These are phyloP conservation scores for Lysiphlebus fabarum DNA, from an alignment of 1,140 invertebrate genomes.

Conservation along the genomic window DNA sequence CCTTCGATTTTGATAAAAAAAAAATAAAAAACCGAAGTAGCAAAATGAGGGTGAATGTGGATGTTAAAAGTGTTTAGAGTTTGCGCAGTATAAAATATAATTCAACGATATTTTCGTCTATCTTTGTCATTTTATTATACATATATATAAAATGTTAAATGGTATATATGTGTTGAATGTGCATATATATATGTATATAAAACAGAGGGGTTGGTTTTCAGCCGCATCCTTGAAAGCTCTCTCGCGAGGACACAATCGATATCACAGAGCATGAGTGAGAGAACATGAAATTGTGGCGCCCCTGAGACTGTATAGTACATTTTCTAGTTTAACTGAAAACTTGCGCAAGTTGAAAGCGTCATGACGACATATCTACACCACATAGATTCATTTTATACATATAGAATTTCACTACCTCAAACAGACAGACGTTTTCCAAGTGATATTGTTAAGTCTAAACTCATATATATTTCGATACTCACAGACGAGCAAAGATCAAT, in stretches of 20 bases:
- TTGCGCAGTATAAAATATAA: neutral
- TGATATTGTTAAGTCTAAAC: slow-evolving; percentile 22
- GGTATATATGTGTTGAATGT: neutral
- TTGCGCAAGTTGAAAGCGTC: slow-evolving; percentile 3
- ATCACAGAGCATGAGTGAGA: slow-evolving; percentile 15
- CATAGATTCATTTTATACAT: neutral
- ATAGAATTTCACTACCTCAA: slow-evolving; percentile 2
- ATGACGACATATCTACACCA: neutral
- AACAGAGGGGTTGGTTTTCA: slow-evolving; percentile 6
- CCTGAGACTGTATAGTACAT: too few species aligned
- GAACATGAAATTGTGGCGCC: neutral
- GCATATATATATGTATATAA: neutral
- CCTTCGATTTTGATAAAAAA: too few species aligned
- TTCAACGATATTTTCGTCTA: too few species aligned
- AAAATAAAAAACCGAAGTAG: too few species aligned
- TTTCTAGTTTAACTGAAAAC: neutral
- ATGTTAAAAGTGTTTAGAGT: neutral
- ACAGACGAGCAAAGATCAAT: slow-evolving; percentile 20
- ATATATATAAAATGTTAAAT: neutral
- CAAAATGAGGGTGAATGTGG: too few species aligned
- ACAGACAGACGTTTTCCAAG: slow-evolving; percentile 24
- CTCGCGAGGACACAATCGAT: slow-evolving; percentile 25
- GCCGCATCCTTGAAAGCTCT: slow-evolving; percentile 21
- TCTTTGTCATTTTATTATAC: too few species aligned
- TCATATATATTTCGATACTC: slow-evolving; percentile 15